Base-by-base conservation (phyloP, 2,888 invertebrate species). In the Spisula subtruncata region DNA sequence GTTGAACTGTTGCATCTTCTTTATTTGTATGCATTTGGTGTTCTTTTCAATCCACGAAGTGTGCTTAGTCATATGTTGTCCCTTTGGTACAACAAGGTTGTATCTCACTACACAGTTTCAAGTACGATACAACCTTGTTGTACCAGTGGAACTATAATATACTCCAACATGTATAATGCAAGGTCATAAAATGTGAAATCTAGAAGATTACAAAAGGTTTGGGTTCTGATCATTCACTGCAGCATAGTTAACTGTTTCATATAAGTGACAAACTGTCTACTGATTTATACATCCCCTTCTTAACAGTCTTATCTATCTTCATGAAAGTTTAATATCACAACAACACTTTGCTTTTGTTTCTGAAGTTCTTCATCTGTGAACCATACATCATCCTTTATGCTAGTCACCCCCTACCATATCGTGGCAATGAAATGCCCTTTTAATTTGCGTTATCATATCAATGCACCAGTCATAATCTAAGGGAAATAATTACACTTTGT, bases 401-500 rank as follows among this genome's bases (percentile, higher is more conserved):
- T 14, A 54, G 80, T 54, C 54, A 20, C 80, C 85, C 79, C 85
- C 79, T 85, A 35, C 41, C 85, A 32, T 32, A 75, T 32, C 35
- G 25, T 75, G 25, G 75, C 51, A 80, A 85, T 80, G 79, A 85
- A 85, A 85, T 80, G 80, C 80, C 80, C 83, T 51, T 71, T 85
- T 85, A 85, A 85, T 85, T 85, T 85, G 85, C 86, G 54, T 89
- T 89, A 89, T 89, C 89, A 86, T 86, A 89, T 89, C 83, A 71
- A 51, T 48, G 41, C 56, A 82, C 83, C 29, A 75, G 48, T 80
- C 46, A 48, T 51, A 85, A 85, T 85, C 85, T 54, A 35, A 14
- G 14, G n/a, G 80, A 56, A 84, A 88, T 91, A 91, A 91, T 91
- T 90, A 82, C 85, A 86, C 83, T 82, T 83, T 90, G 89, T 91